Percentiles rank a stretch among this genome's conserved stretches.
Evolutionary conservation across 1,140 invertebrate species (phyloP).

Genomic region (Aphidius gifuensis): DNA sequence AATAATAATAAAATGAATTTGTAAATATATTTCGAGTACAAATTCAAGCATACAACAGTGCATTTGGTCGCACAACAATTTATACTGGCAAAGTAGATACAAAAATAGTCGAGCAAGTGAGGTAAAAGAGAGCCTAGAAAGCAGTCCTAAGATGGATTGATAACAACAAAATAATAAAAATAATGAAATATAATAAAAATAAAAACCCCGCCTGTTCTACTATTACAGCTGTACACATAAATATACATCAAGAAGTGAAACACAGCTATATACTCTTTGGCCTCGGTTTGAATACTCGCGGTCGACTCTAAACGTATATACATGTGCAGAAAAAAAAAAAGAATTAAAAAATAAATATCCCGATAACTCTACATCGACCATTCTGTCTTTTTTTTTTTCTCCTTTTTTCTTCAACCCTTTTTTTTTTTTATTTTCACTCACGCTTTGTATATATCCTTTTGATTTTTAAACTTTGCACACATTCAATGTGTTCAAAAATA

Average conservation of each 20-base stretch:
- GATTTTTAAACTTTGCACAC: background rate
- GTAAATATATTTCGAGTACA: too few species aligned
- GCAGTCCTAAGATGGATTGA: too few species aligned
- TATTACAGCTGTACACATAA: constrained; percentile 10
- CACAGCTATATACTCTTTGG: constrained; percentile 3
- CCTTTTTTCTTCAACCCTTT: background rate
- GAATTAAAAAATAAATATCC: background rate
- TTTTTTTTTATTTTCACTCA: background rate
- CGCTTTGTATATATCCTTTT: background rate
- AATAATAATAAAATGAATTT: too few species aligned
- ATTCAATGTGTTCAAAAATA: too few species aligned
- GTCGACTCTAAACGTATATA: constrained; percentile 8
- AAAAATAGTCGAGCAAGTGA: too few species aligned
- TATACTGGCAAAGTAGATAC: too few species aligned
- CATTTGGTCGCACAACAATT: background rate
- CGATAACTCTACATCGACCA: background rate
- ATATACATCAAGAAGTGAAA: constrained; percentile 15
- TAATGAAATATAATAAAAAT: constrained; percentile 26
- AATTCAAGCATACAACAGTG: too few species aligned
- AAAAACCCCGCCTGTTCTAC: constrained; percentile 26
- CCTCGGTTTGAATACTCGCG: background rate
- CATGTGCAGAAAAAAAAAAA: constrained; percentile 2
- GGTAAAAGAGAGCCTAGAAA: too few species aligned
- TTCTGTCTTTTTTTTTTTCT: too few species aligned
- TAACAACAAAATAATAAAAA: too few species aligned